Conservation (phyloP, 2,888 invertebrate species). For the Tholera decimalis region DNA sequence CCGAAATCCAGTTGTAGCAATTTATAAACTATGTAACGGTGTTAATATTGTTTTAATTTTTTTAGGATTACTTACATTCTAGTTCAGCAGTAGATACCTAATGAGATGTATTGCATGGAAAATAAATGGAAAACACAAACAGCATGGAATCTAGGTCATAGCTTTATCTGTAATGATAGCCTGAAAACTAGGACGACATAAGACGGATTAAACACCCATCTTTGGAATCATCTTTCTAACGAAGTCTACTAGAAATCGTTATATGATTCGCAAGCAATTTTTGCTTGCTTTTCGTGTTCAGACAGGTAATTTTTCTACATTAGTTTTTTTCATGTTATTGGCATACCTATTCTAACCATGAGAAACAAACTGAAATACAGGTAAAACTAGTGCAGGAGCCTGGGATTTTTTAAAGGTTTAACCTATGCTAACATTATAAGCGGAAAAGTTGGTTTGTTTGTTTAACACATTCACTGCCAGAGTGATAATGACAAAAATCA, state of each 20-base stretch:
- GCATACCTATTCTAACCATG: no score
- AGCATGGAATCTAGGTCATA: not conserved
- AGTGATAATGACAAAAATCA: no score
- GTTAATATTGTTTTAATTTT: slow-evolving; percentile 13
- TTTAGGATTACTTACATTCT: slow-evolving; percentile 6
- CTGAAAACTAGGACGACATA: not conserved
- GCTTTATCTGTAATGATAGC: not conserved
- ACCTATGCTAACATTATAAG: no score
- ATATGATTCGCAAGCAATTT: not conserved
- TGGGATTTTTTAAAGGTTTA: no score
- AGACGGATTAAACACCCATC: not conserved
- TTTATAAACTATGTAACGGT: slow-evolving; percentile 33
- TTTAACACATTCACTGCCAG: no score
- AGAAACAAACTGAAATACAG: no score
- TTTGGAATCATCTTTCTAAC: not conserved
- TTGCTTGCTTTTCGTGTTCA: not conserved
- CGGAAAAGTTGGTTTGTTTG: no score
- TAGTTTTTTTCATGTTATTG: no score
- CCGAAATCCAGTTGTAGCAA: slow-evolving; percentile 36
- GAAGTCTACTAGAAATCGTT: not conserved
- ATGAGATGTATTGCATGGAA: slow-evolving; percentile 2
- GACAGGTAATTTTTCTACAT: no score
- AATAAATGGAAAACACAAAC: not conserved
- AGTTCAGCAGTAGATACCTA: not conserved
- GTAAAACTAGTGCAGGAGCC: no score